A percentile compares a stretch with the other conserved stretches of the same genome.
Conservation (phyloP, 2,113 vertebrate genomes). For the Colistium nudipinnis region DNA sequence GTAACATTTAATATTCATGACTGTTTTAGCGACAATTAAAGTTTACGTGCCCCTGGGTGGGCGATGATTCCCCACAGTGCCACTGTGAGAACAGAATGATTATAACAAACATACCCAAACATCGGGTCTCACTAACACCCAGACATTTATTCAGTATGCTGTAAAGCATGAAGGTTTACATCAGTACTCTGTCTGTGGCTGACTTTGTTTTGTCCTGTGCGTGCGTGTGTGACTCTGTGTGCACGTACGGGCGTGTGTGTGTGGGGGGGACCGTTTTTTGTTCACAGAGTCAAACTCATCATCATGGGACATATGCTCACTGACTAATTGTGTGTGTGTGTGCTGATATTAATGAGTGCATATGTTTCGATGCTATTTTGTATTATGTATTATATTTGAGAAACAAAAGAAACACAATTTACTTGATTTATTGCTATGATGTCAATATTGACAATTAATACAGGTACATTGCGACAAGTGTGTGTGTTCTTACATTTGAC, state of each 20-base stretch:
- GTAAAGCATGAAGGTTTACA: slow-evolving; percentile 61
- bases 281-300: background rate
- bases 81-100: background rate
- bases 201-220: slow-evolving; percentile 62
- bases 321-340: too few relatives aligned
- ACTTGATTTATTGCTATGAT: too few relatives aligned
- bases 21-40: background rate
- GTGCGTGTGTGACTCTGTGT: slow-evolving; percentile 16
- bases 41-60: background rate
- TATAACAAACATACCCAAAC: background rate
- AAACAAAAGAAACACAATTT: too few relatives aligned
- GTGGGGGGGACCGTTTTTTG: background rate
- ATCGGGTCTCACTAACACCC: slow-evolving; percentile 17
- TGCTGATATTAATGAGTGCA: too few relatives aligned
- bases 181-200: slow-evolving; percentile 69
- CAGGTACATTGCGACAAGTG: too few relatives aligned
- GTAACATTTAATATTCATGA: slow-evolving; percentile 3
- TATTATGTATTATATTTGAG: too few relatives aligned
- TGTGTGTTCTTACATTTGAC: too few relatives aligned
- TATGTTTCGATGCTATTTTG: too few relatives aligned
- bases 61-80: background rate
- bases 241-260: slow-evolving; percentile 12
- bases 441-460: too few relatives aligned
- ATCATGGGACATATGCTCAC: background rate
- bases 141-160: slow-evolving; percentile 54